Base-by-base conservation (phyloP, 1,140 invertebrate genomes). In the Pseudomyrmex flavicornis region DNA sequence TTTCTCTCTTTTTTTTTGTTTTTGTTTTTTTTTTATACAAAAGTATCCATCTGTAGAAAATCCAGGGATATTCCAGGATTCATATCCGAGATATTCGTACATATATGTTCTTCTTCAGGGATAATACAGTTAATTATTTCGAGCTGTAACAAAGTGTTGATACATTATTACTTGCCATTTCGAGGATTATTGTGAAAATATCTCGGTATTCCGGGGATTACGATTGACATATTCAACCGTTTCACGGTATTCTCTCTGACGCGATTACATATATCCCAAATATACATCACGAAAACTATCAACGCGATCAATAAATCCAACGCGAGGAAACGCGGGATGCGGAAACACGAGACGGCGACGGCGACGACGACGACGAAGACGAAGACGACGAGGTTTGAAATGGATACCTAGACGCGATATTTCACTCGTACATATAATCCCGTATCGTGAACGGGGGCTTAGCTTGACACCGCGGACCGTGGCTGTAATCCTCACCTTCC, bases 371-470 rank as follows among this genome's bases (percentile, higher is more conserved):
- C 13, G 13, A 4, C 20, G 82, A 59, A 48, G 62, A 75, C 68
- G 61, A 17, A 17, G 17, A 17, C 17, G 17, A 82, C 72, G 62
- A 85, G 63, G 52, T 70, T 35, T 84, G 85, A 88, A 89, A 89
- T 35, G 88, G 85, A 89, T 85, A 89, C 63, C 66, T 77, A 22
- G 85, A 85, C 87, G 88, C 88, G 90, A 92, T 93, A 93, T 92
- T 92, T 92, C 92, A 91, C 88, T 82, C 90, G 86, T 70, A 84
- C 84, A 85, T 85, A 88, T 92, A 93, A 93, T 93, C 91, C 90
- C 86, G 82, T 93, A 93, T 93, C 92, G 92, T 90, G 90, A 86
- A 82, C 82, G 65, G 83, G 59, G 83, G 90, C 90, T 93, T 93
- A 93, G 77, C 87, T 87, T 88, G 91, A 92, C 91, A 92, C 89